A percentile compares a stretch with the other conserved stretches of the same genome.
Evolutionary conservation across 2,888 invertebrate genomes (phyloP).

Genomic region (Spilarctia lutea): DNA sequence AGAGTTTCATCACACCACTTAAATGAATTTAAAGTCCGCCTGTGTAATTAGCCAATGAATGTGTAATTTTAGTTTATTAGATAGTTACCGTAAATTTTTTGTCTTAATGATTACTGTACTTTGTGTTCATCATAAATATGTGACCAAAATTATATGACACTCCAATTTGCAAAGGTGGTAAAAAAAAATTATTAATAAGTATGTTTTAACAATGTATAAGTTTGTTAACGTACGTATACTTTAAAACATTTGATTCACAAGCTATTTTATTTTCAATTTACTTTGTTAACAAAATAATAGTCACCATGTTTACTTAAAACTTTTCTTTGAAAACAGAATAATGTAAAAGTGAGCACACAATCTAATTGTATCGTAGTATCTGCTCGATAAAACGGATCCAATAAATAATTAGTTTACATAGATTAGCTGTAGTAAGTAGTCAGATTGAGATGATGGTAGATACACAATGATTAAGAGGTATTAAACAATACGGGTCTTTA

Average conservation of each 20-base stretch:
- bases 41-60: conserved; percentile 49
- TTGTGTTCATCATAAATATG: conserved; percentile 4
- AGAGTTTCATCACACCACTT: conserved; percentile 24
- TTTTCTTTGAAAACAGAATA: neutral
- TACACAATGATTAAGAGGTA: conserved; percentile 49
- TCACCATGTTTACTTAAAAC: neutral
- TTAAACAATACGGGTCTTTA: conserved; percentile 68
- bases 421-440: conserved; percentile 28
- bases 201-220: neutral
- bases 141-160: conserved; percentile 14
- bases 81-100: conserved; percentile 15
- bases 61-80: conserved; percentile 37
- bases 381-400: conserved; percentile 5
- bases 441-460: conserved; percentile 37
- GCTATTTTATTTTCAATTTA: neutral
- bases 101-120: conserved; percentile 8
- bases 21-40: conserved; percentile 43
- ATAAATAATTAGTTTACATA: conserved; percentile 3
- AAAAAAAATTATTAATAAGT: conserved; percentile 9
- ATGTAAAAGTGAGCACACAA: neutral
- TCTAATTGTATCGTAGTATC: neutral
- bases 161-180: conserved; percentile 35
- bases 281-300: neutral
- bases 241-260: neutral
- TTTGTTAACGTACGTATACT: neutral